Evolutionary conservation across 2,888 invertebrate species (phyloP), one percentile per base, ranked within the genome.

Genomic region (Micoletzkya japonica): DNA sequence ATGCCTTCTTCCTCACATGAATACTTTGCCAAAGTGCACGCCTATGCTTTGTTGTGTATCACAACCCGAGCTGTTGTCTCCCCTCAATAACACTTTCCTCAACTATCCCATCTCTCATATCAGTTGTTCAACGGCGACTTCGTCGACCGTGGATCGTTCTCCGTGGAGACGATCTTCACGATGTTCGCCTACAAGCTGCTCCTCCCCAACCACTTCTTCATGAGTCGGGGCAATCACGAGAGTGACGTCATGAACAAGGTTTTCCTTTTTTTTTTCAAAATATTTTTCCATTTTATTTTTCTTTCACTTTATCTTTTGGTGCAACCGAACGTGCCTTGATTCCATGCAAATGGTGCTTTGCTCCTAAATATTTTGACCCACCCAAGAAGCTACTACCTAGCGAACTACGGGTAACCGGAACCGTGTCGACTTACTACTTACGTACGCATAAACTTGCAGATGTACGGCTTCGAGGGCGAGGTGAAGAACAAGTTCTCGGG

Each of bases 391-490:
- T 10, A 44, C 20, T 44, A 44, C 20, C 10, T 14, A 44, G 20
- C 20, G 44, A 14, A 20, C 44, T 14, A 44, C 44, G 10, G 44
- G 20, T 44, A 44, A 10, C n/a, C n/a, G n/a, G n/a, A n/a, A n/a
- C n/a, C n/a, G n/a, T n/a, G n/a, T n/a, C n/a, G n/a, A n/a, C 44
- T 10, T 44, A 44, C 20, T 44, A 44, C 10, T 44, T n/a, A n/a
- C n/a, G n/a, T n/a, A n/a, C 10, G 26, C 32, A 14, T 63, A 2
- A 20, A 1, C 44, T 64, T 72, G 14, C 57, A 77, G 87, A 95
- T 98, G 93, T 99, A 99, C 87, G 98, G 98, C 1, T 98, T 98
- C 89, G 93, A 95, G 76, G 98, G 97, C 1, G 98, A 98, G 88
- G 97, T 98, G 0, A 93, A 93, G 82, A 91, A 93, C 6, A 98